Base-by-base conservation (phyloP, 2,797 vertebrate species). In the Betta splendens region DNA sequence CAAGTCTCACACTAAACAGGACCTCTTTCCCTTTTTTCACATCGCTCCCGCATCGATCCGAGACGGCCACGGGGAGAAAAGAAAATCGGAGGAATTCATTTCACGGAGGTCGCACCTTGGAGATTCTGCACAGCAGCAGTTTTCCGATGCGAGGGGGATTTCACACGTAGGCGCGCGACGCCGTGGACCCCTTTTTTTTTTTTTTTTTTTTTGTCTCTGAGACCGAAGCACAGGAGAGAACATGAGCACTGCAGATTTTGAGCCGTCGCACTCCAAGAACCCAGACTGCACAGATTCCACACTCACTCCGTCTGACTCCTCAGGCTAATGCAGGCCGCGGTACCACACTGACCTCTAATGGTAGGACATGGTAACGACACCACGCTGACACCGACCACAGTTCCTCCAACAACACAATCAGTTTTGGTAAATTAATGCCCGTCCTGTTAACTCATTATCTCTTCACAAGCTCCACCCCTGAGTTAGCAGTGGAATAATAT, bases 301-400 rank as follows among this genome's bases (percentile, higher is more conserved):
- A 0, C 15, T n/a, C n/a, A n/a, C 44, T 45, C 0, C 9, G 9
- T 12, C 21, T 17, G n/a, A n/a, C n/a, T n/a, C n/a, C n/a, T 17
- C 11, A 0, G 16, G 9, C 16, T 2, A 21, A 35, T 0, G 16
- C 20, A 33, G 17, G 67, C 45, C 64, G 72, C 59, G 49, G 87
- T 81, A 9, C 83, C 58, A 89, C 72, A 86, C 80, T 89, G 90
- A 76, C 89, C 87, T 77, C 91, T 53, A 31, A 65, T 80, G 91
- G 87, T 18, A 75, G 68, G 5, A 59, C 1, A 0, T 1, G 47
- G 82, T 65, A 89, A 53, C 80, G 77, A 45, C 62, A 15, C 31
- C 0, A 50, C 37, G 28, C 0, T 25, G 0, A 5, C 25, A 33
- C 31, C 23, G 23, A 22, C 18, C 3, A 21, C 9, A 12, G 29